Base-by-base conservation (phyloP, 2,888 invertebrate genomes). In the Orthonevra nobilis region DNA sequence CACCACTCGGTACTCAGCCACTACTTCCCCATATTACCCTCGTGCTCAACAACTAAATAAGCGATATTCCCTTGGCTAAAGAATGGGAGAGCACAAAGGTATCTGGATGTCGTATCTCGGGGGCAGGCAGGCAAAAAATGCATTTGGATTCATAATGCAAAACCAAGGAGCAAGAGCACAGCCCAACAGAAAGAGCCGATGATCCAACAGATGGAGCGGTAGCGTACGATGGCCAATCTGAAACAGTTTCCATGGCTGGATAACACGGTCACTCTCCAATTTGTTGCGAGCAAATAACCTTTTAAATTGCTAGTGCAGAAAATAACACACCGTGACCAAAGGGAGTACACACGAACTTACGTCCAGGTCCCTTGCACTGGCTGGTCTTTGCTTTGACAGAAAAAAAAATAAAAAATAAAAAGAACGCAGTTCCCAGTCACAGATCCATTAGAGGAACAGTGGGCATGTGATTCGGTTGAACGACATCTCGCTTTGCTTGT, bases 301-400 rank as follows among this genome's bases (percentile, higher is more conserved):
- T 61, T 38, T 40, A 68, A 74, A 56, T 58, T 69, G 63, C 70
- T 58, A 63, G 42, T 75, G 58, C 50, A 63, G 20, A 52, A 69
- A 75, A 75, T 63, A 69, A 44, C 63, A 63, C 32, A 58, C 68
- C 61, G 68, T 68, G 68, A 68, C 74, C 68, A 61, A 54, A 38
- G 48, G 26, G 28, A 40, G 15, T 19, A 30, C 42, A n/a, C 54
- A 2, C 44, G n/a, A n/a, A n/a, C n/a, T n/a, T n/a, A n/a, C n/a
- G n/a, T n/a, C n/a, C n/a, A n/a, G n/a, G n/a, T n/a, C n/a, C n/a
- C n/a, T n/a, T 30, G 19, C n/a, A 2, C 34, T 52, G n/a, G 6
- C n/a, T 12, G 14, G 9, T 26, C 23, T 50, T 26, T 61, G 69
- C 9, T 4, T 2, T 1, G 19, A 26, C 10, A 10, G 32, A 14